Percentiles rank a stretch among this genome's conserved stretches.
phyloP scores from a whole-genome alignment of 1,140 invertebrate genomes.

The Drosophila busckii region DNA sequence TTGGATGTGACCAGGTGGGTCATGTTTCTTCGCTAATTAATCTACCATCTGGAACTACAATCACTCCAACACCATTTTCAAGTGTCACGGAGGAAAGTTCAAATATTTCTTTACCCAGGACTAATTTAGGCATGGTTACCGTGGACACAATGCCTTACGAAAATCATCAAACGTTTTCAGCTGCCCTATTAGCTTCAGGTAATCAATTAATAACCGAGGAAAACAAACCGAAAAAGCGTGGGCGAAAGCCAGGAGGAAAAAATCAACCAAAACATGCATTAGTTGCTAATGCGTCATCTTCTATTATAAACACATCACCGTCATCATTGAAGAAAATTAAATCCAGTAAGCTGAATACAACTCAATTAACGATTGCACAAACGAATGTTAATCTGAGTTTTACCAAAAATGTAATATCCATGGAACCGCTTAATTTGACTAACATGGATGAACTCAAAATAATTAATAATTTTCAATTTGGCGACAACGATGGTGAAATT shows the following conservation, averaged over 20 bases:
- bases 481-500: not conserved
- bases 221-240: slow-evolving; percentile 58
- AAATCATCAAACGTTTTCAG: not conserved
- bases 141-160: slow-evolving; percentile 1
- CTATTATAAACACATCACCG: not conserved
- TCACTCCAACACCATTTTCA: slow-evolving; percentile 52
- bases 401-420: not conserved
- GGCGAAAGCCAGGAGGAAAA: slow-evolving; percentile 67
- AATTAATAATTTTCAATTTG: not conserved
- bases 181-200: not conserved
- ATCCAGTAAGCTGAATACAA: not conserved
- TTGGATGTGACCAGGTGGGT: slow-evolving; percentile 9
- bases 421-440: slow-evolving; percentile 48
- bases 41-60: slow-evolving; percentile 69
- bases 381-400: not conserved
- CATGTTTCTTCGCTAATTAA: slow-evolving; percentile 40
- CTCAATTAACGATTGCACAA: not conserved
- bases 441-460: slow-evolving; percentile 3
- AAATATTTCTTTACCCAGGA: not conserved
- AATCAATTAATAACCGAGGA: slow-evolving; percentile 13
- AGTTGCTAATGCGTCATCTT: not conserved
- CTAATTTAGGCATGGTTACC: not conserved
- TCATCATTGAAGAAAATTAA: slow-evolving; percentile 19
- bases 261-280: slow-evolving; percentile 41
- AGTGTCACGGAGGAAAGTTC: not conserved